phyloP scores from a whole-genome alignment of 2,888 invertebrate species.

The Drosophila eohydei region DNA sequence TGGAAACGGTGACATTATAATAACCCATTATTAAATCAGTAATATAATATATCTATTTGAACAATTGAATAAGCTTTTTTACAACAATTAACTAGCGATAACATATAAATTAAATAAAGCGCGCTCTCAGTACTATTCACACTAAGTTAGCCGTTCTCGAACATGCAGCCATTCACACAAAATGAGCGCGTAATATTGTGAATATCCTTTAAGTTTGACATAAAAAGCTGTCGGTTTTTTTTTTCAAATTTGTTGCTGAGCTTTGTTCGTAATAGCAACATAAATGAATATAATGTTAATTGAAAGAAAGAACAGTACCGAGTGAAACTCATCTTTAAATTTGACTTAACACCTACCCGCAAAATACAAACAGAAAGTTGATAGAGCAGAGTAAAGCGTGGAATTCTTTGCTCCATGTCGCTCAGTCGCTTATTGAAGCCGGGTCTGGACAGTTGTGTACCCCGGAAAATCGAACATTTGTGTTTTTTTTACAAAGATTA shows the following conservation, averaged over 20 bases:
- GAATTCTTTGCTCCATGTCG: background rate
- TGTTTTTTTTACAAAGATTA: background rate
- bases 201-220: constrained; percentile 6
- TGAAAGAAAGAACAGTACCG: background rate
- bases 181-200: background rate
- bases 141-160: background rate
- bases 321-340: background rate
- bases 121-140: background rate
- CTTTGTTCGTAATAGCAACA: background rate
- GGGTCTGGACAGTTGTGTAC: constrained; percentile 27
- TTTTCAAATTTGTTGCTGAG: constrained; percentile 16
- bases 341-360: constrained; percentile 3
- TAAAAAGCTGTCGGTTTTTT: constrained; percentile 6
- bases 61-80: background rate
- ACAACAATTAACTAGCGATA: background rate
- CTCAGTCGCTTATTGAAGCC: constrained; percentile 36
- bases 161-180: constrained; percentile 7
- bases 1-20: constrained; percentile 75
- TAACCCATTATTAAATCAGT: background rate
- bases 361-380: constrained; percentile 50
- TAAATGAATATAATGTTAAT: background rate
- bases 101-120: background rate
- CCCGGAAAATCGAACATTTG: background rate
- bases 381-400: too few relatives aligned
- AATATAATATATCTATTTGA: background rate